Percentiles rank a stretch among this genome's conserved stretches.
Conservation (phyloP, 2,113 vertebrate species). For the Thomomys bottae region DNA sequence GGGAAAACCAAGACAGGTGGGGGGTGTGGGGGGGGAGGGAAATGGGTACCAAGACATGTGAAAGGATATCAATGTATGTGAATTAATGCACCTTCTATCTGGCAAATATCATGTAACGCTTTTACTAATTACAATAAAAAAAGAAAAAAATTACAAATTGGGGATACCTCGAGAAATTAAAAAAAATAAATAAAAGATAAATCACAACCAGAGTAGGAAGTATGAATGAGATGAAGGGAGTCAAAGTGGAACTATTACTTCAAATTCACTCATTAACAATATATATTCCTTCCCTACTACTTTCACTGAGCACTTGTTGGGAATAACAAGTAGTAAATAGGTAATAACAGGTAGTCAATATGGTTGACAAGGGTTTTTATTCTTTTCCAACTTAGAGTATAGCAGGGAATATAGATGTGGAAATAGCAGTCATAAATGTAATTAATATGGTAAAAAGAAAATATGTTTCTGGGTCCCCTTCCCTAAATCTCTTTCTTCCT, state of each 20-base stretch:
- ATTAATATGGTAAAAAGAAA: neutral
- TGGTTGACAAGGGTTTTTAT: neutral
- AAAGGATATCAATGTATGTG: too few relatives aligned
- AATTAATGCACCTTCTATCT: too few relatives aligned
- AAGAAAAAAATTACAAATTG: too few relatives aligned
- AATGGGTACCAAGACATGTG: too few relatives aligned
- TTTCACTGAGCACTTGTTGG: neutral
- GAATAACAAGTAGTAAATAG: neutral
- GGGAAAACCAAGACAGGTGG: too few relatives aligned
- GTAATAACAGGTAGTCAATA: neutral
- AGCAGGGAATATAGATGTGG: neutral
- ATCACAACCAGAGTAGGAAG: neutral
- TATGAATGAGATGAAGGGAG: fast-evolving
- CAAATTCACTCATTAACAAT: neutral
- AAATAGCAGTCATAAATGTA: neutral
- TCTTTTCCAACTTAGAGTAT: neutral
- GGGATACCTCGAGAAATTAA: too few relatives aligned
- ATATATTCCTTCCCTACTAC: neutral
- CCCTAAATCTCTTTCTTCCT: neutral
- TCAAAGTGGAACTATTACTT: neutral
- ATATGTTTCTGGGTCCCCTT: neutral
- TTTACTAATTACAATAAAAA: too few relatives aligned
- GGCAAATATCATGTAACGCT: too few relatives aligned
- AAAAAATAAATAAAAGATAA: neutral
- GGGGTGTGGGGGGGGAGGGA: too few relatives aligned